A percentile compares a stretch with the other conserved stretches of the same genome.
Evolutionary conservation across 1,140 invertebrate genomes (phyloP).

Genomic region (Galendromus occidentalis): DNA sequence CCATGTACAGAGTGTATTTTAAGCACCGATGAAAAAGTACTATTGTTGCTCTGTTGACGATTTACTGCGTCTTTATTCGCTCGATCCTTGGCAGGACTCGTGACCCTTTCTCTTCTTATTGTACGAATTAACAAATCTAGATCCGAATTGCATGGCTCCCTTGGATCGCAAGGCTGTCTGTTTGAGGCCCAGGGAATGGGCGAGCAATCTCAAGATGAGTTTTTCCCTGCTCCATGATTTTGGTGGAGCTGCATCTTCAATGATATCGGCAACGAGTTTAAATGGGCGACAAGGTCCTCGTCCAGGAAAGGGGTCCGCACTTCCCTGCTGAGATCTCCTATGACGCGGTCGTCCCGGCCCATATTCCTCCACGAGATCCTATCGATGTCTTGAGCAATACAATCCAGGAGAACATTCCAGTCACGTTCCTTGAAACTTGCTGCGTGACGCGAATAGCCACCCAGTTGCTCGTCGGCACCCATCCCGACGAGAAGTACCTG

Average conservation of each 20-base stretch:
- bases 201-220: slow-evolving; percentile 64
- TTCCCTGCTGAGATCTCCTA: slow-evolving; percentile 34
- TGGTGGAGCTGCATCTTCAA: slow-evolving; percentile 41
- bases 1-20: too few relatives aligned
- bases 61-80: too few relatives aligned
- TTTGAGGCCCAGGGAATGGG: slow-evolving; percentile 44
- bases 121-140: slow-evolving; percentile 63
- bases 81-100: slow-evolving; percentile 31
- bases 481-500: slow-evolving; percentile 69
- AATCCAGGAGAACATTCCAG: slow-evolving; percentile 43
- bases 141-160: slow-evolving; percentile 95
- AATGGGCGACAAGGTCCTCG: slow-evolving; percentile 58
- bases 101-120: slow-evolving; percentile 63
- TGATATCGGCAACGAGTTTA: slow-evolving; percentile 46
- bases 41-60: too few relatives aligned
- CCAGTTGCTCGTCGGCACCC: slow-evolving; percentile 91
- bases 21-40: too few relatives aligned
- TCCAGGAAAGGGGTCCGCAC: slow-evolving; percentile 76
- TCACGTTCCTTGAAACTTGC: slow-evolving; percentile 38
- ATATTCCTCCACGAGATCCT: slow-evolving; percentile 77
- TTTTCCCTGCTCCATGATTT: slow-evolving; percentile 69
- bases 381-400: slow-evolving; percentile 53
- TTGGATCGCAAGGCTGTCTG: slow-evolving; percentile 53
- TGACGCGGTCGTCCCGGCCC: slow-evolving; percentile 67
- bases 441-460: slow-evolving; percentile 73